Percentiles rank a stretch among this genome's conserved stretches.
Evolutionary conservation across 2,113 vertebrate genomes (phyloP).

Genomic region (Zosterops pallidus): DNA sequence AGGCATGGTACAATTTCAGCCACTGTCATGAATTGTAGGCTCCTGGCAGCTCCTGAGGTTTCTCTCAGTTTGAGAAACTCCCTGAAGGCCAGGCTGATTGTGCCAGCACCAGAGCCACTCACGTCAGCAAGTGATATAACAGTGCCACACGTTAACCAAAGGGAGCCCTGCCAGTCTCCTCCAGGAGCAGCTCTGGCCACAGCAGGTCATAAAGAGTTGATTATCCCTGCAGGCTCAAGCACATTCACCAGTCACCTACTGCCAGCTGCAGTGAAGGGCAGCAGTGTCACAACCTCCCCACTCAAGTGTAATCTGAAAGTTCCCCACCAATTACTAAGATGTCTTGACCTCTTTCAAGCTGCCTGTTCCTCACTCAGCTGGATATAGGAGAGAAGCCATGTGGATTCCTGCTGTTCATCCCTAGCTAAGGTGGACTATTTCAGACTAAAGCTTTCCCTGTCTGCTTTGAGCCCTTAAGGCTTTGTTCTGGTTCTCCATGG

Average conservation of each 20-base stretch:
- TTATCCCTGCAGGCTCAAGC: background rate
- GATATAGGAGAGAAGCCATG: background rate
- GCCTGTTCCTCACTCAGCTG: background rate
- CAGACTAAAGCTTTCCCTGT: constrained; percentile 11
- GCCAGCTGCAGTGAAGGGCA: background rate
- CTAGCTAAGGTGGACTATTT: background rate
- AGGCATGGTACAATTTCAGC: background rate
- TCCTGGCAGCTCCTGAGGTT: background rate
- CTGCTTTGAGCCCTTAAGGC: constrained; percentile 8
- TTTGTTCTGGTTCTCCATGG: constrained; percentile 31
- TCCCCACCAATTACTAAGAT: constrained; percentile 7
- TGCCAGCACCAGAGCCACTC: background rate
- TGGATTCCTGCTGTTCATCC: background rate
- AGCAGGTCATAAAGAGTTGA: background rate
- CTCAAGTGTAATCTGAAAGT: background rate
- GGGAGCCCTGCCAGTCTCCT: background rate
- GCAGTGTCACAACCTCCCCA: background rate
- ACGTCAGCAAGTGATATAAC: fast-evolving
- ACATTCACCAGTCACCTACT: background rate
- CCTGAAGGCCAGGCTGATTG: background rate
- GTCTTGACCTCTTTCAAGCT: constrained; percentile 41
- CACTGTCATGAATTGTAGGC: background rate
- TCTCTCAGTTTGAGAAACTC: background rate
- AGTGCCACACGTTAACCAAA: background rate
- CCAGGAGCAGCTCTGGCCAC: background rate